Percentiles rank a stretch among this genome's conserved stretches.
phyloP scores from a whole-genome alignment of 2,888 invertebrate genomes.

The Antheraea yamamai region DNA sequence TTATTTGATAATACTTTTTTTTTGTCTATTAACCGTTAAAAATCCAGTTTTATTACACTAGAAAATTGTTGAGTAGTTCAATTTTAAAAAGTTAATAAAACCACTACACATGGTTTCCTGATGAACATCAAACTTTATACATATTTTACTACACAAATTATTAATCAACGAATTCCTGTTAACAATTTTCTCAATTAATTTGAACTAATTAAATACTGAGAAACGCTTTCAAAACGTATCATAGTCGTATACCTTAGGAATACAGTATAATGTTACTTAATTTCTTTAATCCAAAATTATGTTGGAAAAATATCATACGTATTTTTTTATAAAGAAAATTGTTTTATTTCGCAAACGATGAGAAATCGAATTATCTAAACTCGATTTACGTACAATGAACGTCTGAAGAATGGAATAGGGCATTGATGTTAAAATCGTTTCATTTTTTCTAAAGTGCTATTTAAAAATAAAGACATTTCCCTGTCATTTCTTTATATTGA shows the following conservation, averaged over 20 bases:
- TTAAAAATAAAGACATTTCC: background rate
- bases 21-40: too few relatives aligned
- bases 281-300: background rate
- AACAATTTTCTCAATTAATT: too few relatives aligned
- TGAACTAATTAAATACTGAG: background rate
- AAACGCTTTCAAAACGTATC: background rate
- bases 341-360: constrained; percentile 61
- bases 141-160: too few relatives aligned
- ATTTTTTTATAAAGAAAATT: constrained; percentile 45
- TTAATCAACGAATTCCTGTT: too few relatives aligned
- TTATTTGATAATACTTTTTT: too few relatives aligned
- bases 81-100: too few relatives aligned
- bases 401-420: constrained; percentile 53
- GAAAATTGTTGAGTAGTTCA: too few relatives aligned
- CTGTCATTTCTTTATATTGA: background rate
- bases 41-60: too few relatives aligned
- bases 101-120: too few relatives aligned
- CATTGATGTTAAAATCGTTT: constrained; percentile 27
- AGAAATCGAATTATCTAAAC: constrained; percentile 55
- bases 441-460: constrained; percentile 7
- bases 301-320: background rate
- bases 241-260: background rate
- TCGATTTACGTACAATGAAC: constrained; percentile 61
- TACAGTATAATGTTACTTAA: background rate
- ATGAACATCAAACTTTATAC: too few relatives aligned